Conservation (phyloP, 2,113 vertebrate species). For the Paralichthys olivaceus region DNA sequence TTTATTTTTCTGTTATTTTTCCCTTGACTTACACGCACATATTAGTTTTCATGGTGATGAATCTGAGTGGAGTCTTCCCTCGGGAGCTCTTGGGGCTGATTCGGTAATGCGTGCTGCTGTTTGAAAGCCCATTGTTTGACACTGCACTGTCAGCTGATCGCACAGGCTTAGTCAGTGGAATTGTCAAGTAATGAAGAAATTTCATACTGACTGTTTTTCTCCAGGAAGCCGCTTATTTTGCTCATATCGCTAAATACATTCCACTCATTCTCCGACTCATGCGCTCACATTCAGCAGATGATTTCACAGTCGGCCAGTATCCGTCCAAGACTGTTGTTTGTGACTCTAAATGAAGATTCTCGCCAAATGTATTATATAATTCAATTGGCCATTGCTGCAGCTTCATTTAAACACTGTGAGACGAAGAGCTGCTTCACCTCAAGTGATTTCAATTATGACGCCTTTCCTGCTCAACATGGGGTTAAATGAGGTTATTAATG, state of each 20-base stretch:
- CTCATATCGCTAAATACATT: constrained; percentile 74
- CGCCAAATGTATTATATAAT: constrained; percentile 76
- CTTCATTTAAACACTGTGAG: constrained; percentile 57
- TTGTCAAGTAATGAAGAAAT: constrained; percentile 74
- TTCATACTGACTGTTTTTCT: constrained; percentile 69
- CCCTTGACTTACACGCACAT: constrained; percentile 35
- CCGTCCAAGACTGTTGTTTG: constrained; percentile 75
- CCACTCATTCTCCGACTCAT: constrained; percentile 73
- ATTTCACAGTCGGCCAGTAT: constrained; percentile 67
- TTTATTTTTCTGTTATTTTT: constrained; percentile 66
- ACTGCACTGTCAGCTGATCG: constrained; percentile 70
- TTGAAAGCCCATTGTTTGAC: constrained; percentile 71
- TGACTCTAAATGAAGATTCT: constrained; percentile 61
- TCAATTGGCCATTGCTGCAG: constrained; percentile 64
- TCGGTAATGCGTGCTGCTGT: constrained; percentile 40
- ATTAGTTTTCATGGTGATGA: constrained; percentile 57
- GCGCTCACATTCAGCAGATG: constrained; percentile 72
- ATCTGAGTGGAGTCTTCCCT: constrained; percentile 40
- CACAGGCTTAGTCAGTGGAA: constrained; percentile 68
- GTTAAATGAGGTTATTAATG: constrained; percentile 67
- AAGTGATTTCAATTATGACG: constrained; percentile 73
- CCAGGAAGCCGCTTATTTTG: constrained; percentile 58
- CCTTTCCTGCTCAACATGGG: constrained; percentile 44
- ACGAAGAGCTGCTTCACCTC: constrained; percentile 60
- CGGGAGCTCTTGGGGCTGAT: constrained; percentile 48